Evolutionary conservation across 2,888 invertebrate species (phyloP), one percentile per base, ranked within the genome.

Genomic region (Bembecia ichneumoniformis): DNA sequence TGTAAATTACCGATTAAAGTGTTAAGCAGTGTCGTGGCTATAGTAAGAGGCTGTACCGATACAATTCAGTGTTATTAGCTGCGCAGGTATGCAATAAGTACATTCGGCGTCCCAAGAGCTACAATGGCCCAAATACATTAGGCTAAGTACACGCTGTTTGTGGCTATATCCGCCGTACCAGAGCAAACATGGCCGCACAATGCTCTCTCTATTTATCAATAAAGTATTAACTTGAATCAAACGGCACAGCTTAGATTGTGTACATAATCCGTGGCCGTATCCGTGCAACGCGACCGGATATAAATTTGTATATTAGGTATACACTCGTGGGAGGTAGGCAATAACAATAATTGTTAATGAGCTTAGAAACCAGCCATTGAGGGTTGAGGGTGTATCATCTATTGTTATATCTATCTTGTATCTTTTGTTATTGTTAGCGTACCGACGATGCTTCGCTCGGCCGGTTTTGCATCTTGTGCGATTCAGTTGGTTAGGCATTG

Each of bases 301-400:
- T 28, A 28, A 40, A 60, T 7, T 5, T n/a, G n/a, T n/a, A n/a
- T n/a, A n/a, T n/a, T 20, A 20, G 20, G 4, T 28, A 28, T 28
- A 28, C 9, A 28, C 7, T 9, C 9, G 7, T 28, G 28, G 28
- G 28, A 28, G 28, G 28, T 28, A 28, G 28, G 51, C 58, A 55
- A 63, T 69, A 69, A 64, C 66, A 67, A 67, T 70, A 68, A 65
- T 62, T 51, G 57, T 56, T 68, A 69, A 67, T 64, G 65, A 59
- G 57, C 65, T 65, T 66, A 28, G 28, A 28, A 28, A 28, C 28
- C 9, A 28, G 28, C 28, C 28, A 28, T 28, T 28, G 28, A 28
- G 28, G 28, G 28, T 28, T 28, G 28, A 28, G 28, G 28, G 28
- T 28, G 28, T 28, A 28, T 28, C 28, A 28, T 28, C 28, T 28